Evolutionary conservation across 2,113 vertebrate genomes (phyloP), one percentile per base, ranked within the genome.

Genomic region (Chauna torquata): DNA sequence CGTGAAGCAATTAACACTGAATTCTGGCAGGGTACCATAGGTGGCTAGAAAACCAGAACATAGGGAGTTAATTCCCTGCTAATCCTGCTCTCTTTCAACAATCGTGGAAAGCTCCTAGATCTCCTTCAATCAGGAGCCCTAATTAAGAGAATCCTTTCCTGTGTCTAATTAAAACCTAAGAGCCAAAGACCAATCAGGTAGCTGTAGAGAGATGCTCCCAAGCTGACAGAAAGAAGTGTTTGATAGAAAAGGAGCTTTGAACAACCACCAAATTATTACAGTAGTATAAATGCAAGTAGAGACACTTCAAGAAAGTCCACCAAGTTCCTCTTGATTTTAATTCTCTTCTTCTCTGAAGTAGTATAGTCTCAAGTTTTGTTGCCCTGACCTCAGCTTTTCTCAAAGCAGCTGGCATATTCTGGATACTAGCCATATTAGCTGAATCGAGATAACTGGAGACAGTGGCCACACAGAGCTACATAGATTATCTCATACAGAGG

Each of bases 111-210:
- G 27, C 12, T 87, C 72, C 92, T 91, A 90, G 59, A 95, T 65
- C 62, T 87, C 42, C 82, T 92, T 97, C 82, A 85, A 72, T n/a
- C 75, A 76, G 47, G 25, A 85, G 11, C 24, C 85, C 66, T 96
- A 92, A 96, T 93, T 94, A 94, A 92, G 38, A 85, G 38, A 84
- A 71, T 65, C 16, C 8, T 82, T 89, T 91, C 61, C 82, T 80
- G 44, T 74, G 16, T 58, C 40, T 88, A 86, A 90, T 91, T 92
- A 83, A 95, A 92, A 82, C 50, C 55, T 77, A 75, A 91, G 72
- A 88, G 36, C 69, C 62, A 82, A 92, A 94, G 74, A 42, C 71
- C 58, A 90, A 49, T 87, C 77, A 81, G 52, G 76, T 92, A 88
- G 42, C 36, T 90, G 84, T 91, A 94, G 45, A 91, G 42, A 88